phyloP scores from a whole-genome alignment of 64 coral and sea anemone species.

The Stichodactyla helianthus region DNA sequence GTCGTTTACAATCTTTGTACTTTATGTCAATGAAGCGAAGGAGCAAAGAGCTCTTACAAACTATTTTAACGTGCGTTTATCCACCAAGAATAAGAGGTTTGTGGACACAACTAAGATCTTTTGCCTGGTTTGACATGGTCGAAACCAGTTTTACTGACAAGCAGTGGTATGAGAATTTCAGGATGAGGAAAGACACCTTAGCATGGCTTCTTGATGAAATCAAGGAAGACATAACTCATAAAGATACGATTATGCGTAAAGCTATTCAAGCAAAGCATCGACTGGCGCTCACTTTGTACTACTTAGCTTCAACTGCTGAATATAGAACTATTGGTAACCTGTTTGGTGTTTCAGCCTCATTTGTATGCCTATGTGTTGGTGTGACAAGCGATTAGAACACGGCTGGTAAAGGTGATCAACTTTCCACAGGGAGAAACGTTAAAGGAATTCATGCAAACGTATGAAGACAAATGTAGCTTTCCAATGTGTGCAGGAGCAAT shows the following conservation, averaged over 20 bases:
- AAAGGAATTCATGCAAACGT: constrained; percentile 32
- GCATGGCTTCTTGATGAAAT: constrained; percentile 4
- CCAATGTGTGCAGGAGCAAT: constrained; percentile 40
- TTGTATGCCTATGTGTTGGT: neutral
- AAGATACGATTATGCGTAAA: constrained; percentile 13
- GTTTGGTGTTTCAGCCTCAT: constrained; percentile 30
- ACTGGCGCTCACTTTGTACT: neutral
- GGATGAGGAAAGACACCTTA: neutral
- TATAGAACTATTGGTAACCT: constrained; percentile 28
- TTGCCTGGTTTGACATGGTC: neutral
- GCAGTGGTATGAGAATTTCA: neutral
- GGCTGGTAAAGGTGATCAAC: constrained; percentile 18
- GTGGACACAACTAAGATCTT: neutral
- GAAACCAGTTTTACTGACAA: constrained; percentile 11
- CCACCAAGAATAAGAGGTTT: neutral
- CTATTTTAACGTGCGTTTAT: neutral
- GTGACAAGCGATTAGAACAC: neutral
- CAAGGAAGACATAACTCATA: neutral
- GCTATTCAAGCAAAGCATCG: constrained; percentile 22
- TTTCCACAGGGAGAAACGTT: constrained; percentile 30
- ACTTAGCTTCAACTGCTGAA: constrained; percentile 18
- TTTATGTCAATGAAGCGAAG: neutral
- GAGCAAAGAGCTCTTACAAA: neutral
- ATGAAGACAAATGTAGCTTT: constrained; percentile 31
- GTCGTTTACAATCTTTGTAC: neutral